Evolutionary conservation across 2,797 vertebrate genomes (phyloP).

Genomic region (Lepus oiostolus): DNA sequence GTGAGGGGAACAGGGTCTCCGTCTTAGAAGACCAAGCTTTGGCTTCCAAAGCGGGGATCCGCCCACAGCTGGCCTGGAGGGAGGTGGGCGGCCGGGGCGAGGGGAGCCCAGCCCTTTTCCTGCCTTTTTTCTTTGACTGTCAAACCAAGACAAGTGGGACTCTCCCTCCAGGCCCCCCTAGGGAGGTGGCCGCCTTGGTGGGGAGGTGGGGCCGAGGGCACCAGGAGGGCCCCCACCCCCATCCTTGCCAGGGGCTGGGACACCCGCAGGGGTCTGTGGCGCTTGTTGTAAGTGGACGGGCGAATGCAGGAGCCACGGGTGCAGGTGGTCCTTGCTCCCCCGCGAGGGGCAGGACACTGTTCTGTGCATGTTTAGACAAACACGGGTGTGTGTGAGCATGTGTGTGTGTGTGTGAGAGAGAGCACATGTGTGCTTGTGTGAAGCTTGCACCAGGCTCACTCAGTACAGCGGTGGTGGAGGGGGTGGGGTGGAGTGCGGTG

Average conservation of each 20-base stretch:
- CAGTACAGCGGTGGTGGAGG: neutral
- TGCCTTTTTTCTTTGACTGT: neutral
- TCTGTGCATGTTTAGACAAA: neutral
- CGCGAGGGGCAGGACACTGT: neutral
- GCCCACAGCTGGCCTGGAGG: no score
- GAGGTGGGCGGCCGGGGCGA: no score
- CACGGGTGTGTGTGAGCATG: no score
- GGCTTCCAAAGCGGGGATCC: no score
- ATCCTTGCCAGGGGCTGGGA: no score
- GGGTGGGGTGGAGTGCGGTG: accelerated
- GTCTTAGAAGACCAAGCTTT: no score
- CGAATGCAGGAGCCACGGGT: neutral
- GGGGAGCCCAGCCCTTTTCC: neutral
- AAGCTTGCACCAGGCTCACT: neutral
- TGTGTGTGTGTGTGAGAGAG: neutral
- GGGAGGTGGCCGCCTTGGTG: neutral
- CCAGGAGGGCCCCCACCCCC: neutral
- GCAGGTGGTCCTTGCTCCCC: neutral
- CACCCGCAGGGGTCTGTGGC: neutral
- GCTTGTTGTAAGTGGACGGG: neutral
- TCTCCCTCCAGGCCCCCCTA: accelerated
- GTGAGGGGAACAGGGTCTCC: no score
- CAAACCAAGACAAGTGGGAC: neutral
- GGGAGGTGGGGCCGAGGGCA: neutral
- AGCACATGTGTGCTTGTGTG: neutral